phyloP scores from a whole-genome alignment of 1,140 invertebrate genomes.

The Copidosoma floridanum region DNA sequence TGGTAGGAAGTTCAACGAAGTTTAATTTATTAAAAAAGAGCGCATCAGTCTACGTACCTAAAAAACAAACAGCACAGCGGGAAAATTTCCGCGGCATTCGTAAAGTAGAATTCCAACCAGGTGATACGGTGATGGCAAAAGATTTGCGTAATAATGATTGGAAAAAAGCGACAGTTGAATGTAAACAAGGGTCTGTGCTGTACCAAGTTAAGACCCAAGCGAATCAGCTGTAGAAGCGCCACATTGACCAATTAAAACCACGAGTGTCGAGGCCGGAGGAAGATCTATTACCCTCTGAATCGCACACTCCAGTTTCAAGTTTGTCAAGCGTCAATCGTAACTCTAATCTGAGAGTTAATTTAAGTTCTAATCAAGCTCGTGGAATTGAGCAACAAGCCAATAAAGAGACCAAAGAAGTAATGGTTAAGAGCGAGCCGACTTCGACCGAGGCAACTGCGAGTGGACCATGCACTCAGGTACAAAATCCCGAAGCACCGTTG shows the following conservation, averaged over 20 bases:
- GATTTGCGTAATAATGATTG: conserved; percentile 25
- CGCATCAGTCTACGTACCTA: background rate
- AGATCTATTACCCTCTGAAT: no score
- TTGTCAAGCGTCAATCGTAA: no score
- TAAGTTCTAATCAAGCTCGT: no score
- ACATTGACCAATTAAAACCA: conserved; percentile 24
- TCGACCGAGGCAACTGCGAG: no score
- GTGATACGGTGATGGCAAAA: conserved; percentile 26
- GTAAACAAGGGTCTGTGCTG: conserved; percentile 22
- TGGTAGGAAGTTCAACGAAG: background rate
- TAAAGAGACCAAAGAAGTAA: no score
- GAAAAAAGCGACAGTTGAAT: conserved; percentile 18
- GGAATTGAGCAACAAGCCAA: no score
- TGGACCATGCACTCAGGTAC: no score
- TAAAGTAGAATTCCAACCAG: conserved; percentile 4
- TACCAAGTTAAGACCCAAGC: conserved; percentile 19
- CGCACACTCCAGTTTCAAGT: no score
- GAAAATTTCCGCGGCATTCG: conserved; percentile 29
- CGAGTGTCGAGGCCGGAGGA: no score
- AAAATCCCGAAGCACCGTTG: no score
- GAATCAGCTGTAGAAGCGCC: conserved; percentile 22
- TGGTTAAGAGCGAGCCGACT: no score
- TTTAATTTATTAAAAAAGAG: background rate
- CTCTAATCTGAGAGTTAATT: no score
- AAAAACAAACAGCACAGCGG: conserved; percentile 4